These are phyloP conservation scores for Drosophila tristis DNA, from an alignment of 1,140 invertebrate genomes.

Conservation along the genomic window DNA sequence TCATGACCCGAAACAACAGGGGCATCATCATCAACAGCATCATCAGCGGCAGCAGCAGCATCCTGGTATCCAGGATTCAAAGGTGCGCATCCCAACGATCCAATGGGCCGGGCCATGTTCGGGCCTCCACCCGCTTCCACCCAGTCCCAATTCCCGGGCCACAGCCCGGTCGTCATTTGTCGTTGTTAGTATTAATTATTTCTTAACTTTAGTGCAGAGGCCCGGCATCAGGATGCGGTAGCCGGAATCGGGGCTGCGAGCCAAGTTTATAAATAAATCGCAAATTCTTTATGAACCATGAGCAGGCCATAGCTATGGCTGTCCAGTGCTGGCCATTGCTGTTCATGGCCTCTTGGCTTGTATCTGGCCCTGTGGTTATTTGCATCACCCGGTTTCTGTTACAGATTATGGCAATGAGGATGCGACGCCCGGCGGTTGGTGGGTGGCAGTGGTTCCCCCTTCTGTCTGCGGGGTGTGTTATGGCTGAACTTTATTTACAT, in stretches of 20 bases:
- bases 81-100: conserved; percentile 25
- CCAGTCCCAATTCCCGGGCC: conserved; percentile 16
- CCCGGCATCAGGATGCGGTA: background rate
- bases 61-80: conserved; percentile 20
- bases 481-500: conserved; percentile 78
- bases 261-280: conserved; percentile 69
- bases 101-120: background rate
- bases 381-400: conserved; percentile 41
- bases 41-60: conserved; percentile 5
- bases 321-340: background rate
- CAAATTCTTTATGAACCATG: conserved; percentile 38
- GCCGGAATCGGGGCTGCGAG: conserved; percentile 8
- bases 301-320: conserved; percentile 4
- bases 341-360: conserved; percentile 1
- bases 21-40: background rate
- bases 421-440: conserved; percentile 13
- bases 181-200: conserved; percentile 76
- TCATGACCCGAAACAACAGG: conserved; percentile 58
- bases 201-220: conserved; percentile 45
- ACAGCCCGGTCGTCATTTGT: conserved; percentile 42
- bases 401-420: conserved; percentile 49
- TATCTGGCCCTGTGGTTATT: conserved; percentile 37
- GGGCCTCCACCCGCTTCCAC: background rate
- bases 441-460: conserved; percentile 22
- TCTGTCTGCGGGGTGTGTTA: conserved; percentile 71